Percentiles rank a stretch among this genome's conserved stretches.
These are phyloP conservation scores for Calonectris borealis DNA, from an alignment of 2,113 vertebrate species.

Conservation along the genomic window DNA sequence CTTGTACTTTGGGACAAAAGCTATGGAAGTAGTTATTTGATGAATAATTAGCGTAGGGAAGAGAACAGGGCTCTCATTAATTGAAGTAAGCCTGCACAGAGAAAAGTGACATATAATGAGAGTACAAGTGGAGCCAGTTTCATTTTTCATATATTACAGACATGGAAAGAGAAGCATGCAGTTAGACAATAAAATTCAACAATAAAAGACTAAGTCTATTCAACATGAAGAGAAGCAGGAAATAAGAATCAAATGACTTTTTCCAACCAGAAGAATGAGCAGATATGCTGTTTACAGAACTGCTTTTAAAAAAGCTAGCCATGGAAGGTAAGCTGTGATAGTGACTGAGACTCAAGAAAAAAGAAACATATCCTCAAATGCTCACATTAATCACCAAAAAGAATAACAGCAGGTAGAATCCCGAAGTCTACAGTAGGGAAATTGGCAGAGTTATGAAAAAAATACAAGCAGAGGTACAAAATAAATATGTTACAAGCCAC, in stretches of 20 bases:
- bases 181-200: slow-evolving; percentile 13
- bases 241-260: slow-evolving; percentile 45
- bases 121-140: background rate
- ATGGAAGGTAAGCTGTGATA: background rate
- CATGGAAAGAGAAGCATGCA: background rate
- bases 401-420: background rate
- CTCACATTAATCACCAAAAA: background rate
- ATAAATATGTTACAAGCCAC: background rate
- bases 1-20: slow-evolving; percentile 53
- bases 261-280: background rate
- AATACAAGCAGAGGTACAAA: background rate
- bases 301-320: background rate
- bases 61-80: background rate
- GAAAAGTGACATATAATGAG: background rate
- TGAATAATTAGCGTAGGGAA: slow-evolving; percentile 44
- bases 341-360: background rate
- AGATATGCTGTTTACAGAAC: background rate
- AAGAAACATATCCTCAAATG: background rate
- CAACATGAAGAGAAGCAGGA: slow-evolving; percentile 42
- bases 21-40: background rate
- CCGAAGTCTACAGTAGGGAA: background rate
- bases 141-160: background rate
- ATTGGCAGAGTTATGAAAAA: background rate
- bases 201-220: slow-evolving; percentile 8
- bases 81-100: background rate